These are phyloP conservation scores for Tamias sibiricus DNA, from an alignment of 2,113 vertebrate genomes.

Conservation along the genomic window DNA sequence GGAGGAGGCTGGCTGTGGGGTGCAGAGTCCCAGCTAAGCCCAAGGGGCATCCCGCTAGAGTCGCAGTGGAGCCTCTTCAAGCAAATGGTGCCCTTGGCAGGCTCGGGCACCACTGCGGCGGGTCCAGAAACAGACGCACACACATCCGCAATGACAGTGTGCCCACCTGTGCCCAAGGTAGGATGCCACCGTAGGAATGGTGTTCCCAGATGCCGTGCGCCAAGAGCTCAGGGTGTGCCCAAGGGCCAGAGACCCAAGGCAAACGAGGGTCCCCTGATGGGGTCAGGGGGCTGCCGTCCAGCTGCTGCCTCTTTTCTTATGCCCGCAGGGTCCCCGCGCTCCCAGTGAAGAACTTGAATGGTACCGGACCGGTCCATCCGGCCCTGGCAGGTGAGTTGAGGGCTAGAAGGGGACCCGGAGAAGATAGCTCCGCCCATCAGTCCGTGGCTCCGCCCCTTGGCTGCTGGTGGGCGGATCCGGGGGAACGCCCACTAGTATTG, in stretches of 20 bases:
- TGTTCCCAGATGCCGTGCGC: not conserved
- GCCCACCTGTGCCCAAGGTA: not conserved
- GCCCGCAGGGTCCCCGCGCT: conserved; percentile 93
- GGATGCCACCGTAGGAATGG: not conserved
- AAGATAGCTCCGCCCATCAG: not conserved
- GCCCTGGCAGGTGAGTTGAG: conserved; percentile 94
- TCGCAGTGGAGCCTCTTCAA: conserved; percentile 53
- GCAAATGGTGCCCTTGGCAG: conserved; percentile 71
- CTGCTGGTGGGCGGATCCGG: not conserved
- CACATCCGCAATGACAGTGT: no score
- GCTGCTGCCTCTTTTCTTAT: conserved; percentile 12
- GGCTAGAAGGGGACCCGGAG: no score
- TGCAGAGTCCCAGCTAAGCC: no score
- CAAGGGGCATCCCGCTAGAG: not conserved
- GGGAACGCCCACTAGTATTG: not conserved
- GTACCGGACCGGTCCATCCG: conserved; percentile 95
- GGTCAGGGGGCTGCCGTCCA: not conserved
- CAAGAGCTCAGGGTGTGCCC: not conserved
- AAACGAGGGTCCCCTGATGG: not conserved
- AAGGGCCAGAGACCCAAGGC: not conserved
- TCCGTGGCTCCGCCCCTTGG: not conserved
- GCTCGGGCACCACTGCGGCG: conserved; percentile 34
- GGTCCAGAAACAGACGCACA: not conserved
- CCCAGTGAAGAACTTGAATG: conserved; percentile 97
- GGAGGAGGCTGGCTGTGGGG: not conserved